Percentiles rank a stretch among this genome's conserved stretches.
These are phyloP conservation scores for Drosophila nannoptera DNA, from an alignment of 1,140 invertebrate genomes.

Conservation along the genomic window DNA sequence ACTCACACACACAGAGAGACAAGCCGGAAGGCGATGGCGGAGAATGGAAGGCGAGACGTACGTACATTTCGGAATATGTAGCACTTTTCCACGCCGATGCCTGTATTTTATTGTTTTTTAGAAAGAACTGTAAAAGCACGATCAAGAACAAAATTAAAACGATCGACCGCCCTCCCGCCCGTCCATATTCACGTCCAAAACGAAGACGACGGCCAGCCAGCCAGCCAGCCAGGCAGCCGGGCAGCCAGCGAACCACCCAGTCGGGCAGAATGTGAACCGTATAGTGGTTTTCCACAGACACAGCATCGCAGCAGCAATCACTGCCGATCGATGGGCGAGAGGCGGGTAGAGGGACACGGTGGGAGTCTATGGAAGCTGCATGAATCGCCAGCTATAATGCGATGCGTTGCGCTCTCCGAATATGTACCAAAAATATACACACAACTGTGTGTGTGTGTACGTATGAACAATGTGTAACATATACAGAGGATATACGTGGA, in stretches of 20 bases:
- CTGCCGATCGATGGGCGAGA: constrained; percentile 26
- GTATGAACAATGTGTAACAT: constrained; percentile 16
- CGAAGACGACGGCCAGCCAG: constrained; percentile 18
- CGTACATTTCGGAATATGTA: constrained; percentile 49
- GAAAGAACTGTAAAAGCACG: constrained; percentile 74
- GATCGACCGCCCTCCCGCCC: constrained; percentile 9
- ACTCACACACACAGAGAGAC: constrained; percentile 31
- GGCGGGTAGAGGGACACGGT: constrained; percentile 9
- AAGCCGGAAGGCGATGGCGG: constrained; percentile 13
- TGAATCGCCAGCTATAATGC: constrained; percentile 64
- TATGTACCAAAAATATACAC: constrained; percentile 30
- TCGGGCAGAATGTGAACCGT: constrained; percentile 60
- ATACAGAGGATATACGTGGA: constrained; percentile 23
- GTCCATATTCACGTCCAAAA: constrained; percentile 26
- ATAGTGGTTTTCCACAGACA: constrained; percentile 68
- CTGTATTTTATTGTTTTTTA: constrained; percentile 76
- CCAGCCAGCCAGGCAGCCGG: not conserved
- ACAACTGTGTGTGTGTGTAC: constrained; percentile 8
- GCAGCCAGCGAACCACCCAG: not conserved
- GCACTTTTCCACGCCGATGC: constrained; percentile 67
- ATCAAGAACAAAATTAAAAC: constrained; percentile 73
- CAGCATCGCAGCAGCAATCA: constrained; percentile 23
- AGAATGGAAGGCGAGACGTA: constrained; percentile 37
- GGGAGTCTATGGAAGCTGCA: constrained; percentile 44
- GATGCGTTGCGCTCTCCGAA: constrained; percentile 63